Evolutionary conservation across 2,888 invertebrate species (phyloP).

Genomic region (Macaria liturata): DNA sequence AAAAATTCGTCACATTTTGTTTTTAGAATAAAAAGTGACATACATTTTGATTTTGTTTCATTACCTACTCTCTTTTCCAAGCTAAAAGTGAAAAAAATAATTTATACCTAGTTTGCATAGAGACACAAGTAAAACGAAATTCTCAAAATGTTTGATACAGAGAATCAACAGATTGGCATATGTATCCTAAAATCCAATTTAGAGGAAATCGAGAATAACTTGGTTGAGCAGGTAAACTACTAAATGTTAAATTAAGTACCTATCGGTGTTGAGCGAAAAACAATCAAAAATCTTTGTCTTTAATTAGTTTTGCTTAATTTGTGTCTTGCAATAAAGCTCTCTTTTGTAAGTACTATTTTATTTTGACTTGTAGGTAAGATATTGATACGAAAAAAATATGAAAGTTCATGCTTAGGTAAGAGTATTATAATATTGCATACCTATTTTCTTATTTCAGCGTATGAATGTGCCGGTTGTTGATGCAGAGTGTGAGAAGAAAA

Average conservation of each 20-base stretch:
- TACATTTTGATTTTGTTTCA: not conserved
- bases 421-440: too few relatives aligned
- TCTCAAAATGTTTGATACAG: constrained; percentile 60
- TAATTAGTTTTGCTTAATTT: too few relatives aligned
- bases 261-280: too few relatives aligned
- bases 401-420: too few relatives aligned
- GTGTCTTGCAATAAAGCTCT: too few relatives aligned
- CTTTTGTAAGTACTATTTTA: too few relatives aligned
- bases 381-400: too few relatives aligned
- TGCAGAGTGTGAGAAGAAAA: constrained; percentile 60
- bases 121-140: not conserved
- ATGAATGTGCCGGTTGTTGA: constrained; percentile 58
- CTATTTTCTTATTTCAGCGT: constrained; percentile 40
- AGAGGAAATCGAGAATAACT: constrained; percentile 61
- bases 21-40: not conserved
- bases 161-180: constrained; percentile 68
- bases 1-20: too few relatives aligned
- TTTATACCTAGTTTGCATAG: too few relatives aligned
- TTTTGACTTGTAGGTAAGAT: too few relatives aligned
- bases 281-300: too few relatives aligned
- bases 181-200: constrained; percentile 66
- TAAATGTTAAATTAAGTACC: too few relatives aligned
- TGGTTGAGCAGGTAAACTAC: constrained; percentile 56
- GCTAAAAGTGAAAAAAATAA: not conserved
- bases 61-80: not conserved